Evolutionary conservation across 1,140 invertebrate genomes (phyloP), one percentile per base, ranked within the genome.

Genomic region (Mercenaria mercenaria): DNA sequence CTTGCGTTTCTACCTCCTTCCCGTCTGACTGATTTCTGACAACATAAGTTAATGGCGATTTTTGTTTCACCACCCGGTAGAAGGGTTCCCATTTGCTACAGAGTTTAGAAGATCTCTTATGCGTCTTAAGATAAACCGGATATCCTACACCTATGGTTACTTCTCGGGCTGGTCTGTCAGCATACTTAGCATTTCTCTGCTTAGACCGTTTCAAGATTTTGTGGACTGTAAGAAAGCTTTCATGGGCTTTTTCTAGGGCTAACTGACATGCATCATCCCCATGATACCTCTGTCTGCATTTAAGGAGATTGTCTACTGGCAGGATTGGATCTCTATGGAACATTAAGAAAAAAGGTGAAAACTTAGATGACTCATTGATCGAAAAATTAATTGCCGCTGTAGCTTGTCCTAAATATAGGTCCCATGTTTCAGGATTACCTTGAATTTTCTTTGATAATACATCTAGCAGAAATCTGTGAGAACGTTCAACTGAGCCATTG

Each of bases 381-480:
- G 80, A 56, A 20, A 91, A 89, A 3, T 88, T 32, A 1, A 86
- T 37, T 0, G 87, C 91, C 20, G 91, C 87, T 1, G 86, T 64
- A 67, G 61, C 56, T 52, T 89, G 82, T n/a, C 90, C 86, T 0
- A 90, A 39, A 69, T 82, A 67, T 6, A 87, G 1, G 26, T 91
- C 83, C 89, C 87, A 88, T 0, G 61, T 67, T 6, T 10, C 18
- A 26, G 52, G 10, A n/a, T 90, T 11, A 8, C 59, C 77, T 32
- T 87, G 13, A 15, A 91, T 37, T 41, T 61, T 50, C 77, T 91
- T 89, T 39, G 84, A 11, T 10, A 90, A 41, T 34, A 90, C 56
- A 72, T 90, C 77, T 59, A 90, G 86, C 20, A 92, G 41, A 8
- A 77, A 86, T 13, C 86, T 18, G 26, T 92, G 91, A 43, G 79